Evolutionary conservation across 2,888 invertebrate species (phyloP).

Genomic region (Andrena fulva): DNA sequence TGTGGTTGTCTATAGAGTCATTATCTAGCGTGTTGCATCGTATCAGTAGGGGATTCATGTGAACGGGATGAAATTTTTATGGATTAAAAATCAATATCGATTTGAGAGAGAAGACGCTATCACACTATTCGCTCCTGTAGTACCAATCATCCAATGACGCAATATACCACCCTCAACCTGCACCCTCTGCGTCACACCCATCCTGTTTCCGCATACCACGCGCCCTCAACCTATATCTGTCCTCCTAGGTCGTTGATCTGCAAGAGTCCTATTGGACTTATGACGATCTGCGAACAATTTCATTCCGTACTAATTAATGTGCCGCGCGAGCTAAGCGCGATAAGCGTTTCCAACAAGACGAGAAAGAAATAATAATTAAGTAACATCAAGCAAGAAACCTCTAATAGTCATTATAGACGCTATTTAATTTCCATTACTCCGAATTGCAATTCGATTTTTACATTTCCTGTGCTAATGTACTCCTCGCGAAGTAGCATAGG

Average conservation of each 20-base stretch:
- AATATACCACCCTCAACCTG: slow-evolving; percentile 68
- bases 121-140: slow-evolving; percentile 51
- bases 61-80: background rate
- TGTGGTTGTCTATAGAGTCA: no score
- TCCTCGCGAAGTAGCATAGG: background rate
- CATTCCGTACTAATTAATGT: background rate
- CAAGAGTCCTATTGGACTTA: slow-evolving; percentile 33
- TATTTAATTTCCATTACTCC: background rate
- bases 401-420: background rate
- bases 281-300: slow-evolving; percentile 10
- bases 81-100: slow-evolving; percentile 13
- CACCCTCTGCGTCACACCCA: slow-evolving; percentile 70
- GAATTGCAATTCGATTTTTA: background rate
- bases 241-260: slow-evolving; percentile 73
- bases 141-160: slow-evolving; percentile 67
- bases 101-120: background rate
- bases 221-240: slow-evolving; percentile 68
- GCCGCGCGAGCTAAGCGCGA: background rate
- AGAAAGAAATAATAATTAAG: background rate
- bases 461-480: no score
- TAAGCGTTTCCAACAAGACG: background rate
- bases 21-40: background rate
- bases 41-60: background rate
- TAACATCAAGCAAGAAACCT: background rate
- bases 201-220: slow-evolving; percentile 69